Evolutionary conservation across 2,888 invertebrate species (phyloP).

Genomic region (Synanthedon formicaeformis): DNA sequence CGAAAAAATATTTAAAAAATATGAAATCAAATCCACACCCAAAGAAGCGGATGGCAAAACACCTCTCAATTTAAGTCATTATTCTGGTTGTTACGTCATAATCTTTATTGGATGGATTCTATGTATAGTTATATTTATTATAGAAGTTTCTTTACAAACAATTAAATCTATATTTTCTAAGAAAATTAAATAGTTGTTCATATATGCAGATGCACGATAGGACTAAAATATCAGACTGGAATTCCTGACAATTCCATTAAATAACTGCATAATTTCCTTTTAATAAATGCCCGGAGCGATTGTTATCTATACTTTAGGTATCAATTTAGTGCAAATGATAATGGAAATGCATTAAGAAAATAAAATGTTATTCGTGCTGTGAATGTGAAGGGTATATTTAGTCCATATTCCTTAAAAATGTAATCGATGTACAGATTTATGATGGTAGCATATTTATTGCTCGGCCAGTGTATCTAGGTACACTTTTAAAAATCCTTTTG

Average conservation of each 20-base stretch:
- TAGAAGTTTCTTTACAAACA: constrained; percentile 23
- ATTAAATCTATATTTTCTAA: too few relatives aligned
- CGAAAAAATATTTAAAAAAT: constrained; percentile 28
- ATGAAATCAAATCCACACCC: constrained; percentile 10
- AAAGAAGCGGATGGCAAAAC: constrained; percentile 12
- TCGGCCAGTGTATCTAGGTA: neutral
- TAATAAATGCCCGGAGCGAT: too few relatives aligned
- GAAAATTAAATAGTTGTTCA: too few relatives aligned
- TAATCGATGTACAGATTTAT: neutral
- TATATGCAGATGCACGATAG: too few relatives aligned
- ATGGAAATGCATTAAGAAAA: constrained; percentile 7
- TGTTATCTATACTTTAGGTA: too few relatives aligned
- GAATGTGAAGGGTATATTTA: neutral
- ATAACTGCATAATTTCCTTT: too few relatives aligned
- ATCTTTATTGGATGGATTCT: constrained; percentile 36
- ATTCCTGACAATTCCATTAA: too few relatives aligned
- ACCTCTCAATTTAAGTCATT: constrained; percentile 35
- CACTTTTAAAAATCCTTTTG: neutral
- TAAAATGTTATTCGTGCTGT: neutral
- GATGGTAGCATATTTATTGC: neutral
- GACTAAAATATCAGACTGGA: too few relatives aligned
- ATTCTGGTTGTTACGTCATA: constrained; percentile 39
- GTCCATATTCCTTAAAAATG: neutral
- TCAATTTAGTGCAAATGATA: constrained; percentile 1
- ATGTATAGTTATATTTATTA: constrained; percentile 23